Evolutionary conservation across 53 echinoderm and acorn worm species (phyloP), one percentile per base, ranked within the genome.

Genomic region (Pentamera pediparva): DNA sequence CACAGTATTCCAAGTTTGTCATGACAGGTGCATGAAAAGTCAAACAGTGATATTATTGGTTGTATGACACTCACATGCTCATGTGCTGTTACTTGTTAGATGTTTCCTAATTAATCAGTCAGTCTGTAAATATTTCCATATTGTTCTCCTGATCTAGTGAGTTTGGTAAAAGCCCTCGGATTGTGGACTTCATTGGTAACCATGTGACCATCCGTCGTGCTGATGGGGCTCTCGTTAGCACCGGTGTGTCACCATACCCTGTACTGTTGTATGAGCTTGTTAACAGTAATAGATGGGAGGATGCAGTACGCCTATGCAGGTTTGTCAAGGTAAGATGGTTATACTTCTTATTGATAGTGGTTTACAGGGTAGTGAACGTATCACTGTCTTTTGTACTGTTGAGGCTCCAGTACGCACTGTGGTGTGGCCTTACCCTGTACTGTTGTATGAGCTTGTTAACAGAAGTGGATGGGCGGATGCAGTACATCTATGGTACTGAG

Each of bases 81-180:
- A n/a, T n/a, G n/a, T n/a, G n/a, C n/a, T n/a, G n/a, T n/a, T n/a
- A n/a, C n/a, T n/a, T n/a, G n/a, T n/a, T n/a, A n/a, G n/a, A n/a
- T n/a, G n/a, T n/a, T n/a, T n/a, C n/a, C n/a, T n/a, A n/a, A n/a
- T n/a, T n/a, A n/a, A n/a, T n/a, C n/a, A n/a, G n/a, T n/a, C n/a
- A n/a, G n/a, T n/a, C n/a, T n/a, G n/a, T n/a, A n/a, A n/a, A n/a
- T n/a, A n/a, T n/a, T n/a, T n/a, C n/a, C n/a, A n/a, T 30, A 54
- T 70, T 45, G 30, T 26, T 64, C 28, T 40, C 32, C 47, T 15
- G 31, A 34, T 60, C 6, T 58, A 98, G 98, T 84, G 98, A 92
- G 26, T 98, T 98, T 84, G 98, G 98, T 12, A 98, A 92, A 79
- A 98, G 85, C 51, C 98, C 98, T 12, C 83, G 83, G 62, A 87